These are phyloP conservation scores for Oxyura jamaicensis DNA, from an alignment of 2,113 vertebrate genomes.

Conservation along the genomic window DNA sequence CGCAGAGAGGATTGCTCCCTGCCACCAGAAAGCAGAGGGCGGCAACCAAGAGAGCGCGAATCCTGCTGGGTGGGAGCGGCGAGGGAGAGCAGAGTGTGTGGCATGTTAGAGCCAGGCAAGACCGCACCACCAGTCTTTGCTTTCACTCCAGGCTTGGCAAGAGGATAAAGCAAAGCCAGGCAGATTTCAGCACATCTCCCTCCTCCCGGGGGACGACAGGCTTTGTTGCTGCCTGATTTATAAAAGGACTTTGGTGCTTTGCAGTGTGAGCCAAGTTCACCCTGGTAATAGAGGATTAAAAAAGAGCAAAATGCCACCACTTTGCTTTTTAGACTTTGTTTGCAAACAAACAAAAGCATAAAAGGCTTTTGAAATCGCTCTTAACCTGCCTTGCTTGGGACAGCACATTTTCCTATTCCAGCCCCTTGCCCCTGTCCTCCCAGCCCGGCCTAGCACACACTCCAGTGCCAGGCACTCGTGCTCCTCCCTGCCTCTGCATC, in stretches of 20 bases:
- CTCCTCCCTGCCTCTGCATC: not conserved
- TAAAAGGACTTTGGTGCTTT: not conserved
- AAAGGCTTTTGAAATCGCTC: not conserved
- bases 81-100: not conserved
- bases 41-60: not conserved
- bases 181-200: not conserved
- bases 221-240: conserved; percentile 10
- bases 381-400: not conserved
- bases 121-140: not conserved
- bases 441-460: not conserved
- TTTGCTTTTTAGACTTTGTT: not conserved
- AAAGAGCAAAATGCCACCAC: not conserved
- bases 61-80: not conserved
- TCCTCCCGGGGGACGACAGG: not conserved
- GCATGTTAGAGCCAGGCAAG: not conserved
- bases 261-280: not conserved
- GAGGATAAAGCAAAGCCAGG: conserved; percentile 21
- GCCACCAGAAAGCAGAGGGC: not conserved
- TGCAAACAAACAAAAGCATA: not conserved
- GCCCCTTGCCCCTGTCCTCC: not conserved
- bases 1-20: not conserved
- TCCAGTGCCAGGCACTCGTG: not conserved
- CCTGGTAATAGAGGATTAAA: not conserved
- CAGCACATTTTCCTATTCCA: not conserved
- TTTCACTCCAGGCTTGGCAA: conserved; percentile 22